A percentile compares a stretch with the other conserved stretches of the same genome.
phyloP scores from a whole-genome alignment of 2,113 vertebrate genomes.

The Dolichotis patagonum region DNA sequence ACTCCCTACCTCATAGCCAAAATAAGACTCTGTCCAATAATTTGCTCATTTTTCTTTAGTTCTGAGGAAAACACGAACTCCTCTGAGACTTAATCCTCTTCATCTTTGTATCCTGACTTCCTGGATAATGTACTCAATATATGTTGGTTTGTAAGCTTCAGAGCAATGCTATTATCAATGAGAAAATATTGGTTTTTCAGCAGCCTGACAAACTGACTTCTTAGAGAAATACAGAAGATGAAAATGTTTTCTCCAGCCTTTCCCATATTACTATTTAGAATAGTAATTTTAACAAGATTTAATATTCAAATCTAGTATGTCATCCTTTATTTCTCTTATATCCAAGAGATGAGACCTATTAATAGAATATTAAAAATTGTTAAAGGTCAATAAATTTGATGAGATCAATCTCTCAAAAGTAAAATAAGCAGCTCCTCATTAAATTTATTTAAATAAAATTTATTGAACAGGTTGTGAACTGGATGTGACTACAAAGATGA shows the following conservation, averaged over 20 bases:
- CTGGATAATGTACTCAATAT: constrained; percentile 28
- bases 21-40: constrained; percentile 45
- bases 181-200: constrained; percentile 38
- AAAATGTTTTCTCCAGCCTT: constrained; percentile 49
- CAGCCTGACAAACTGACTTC: not conserved
- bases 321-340: not conserved
- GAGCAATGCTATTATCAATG: constrained; percentile 23
- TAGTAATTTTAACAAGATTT: constrained; percentile 19
- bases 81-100: constrained; percentile 50
- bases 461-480: not conserved
- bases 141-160: constrained; percentile 57
- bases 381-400: constrained; percentile 38
- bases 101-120: constrained; percentile 53
- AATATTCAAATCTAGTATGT: constrained; percentile 36
- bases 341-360: constrained; percentile 51
- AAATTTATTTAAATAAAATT: constrained; percentile 36
- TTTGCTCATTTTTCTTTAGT: constrained; percentile 56
- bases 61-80: constrained; percentile 17
- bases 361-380: constrained; percentile 43
- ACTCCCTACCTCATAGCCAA: not conserved
- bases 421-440: constrained; percentile 54
- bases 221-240: constrained; percentile 20
- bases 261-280: not conserved
- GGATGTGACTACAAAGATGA: constrained; percentile 23
- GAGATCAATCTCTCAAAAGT: constrained; percentile 10